Base-by-base conservation (phyloP, 2,797 vertebrate genomes). In the Arctocebus calabarensis region DNA sequence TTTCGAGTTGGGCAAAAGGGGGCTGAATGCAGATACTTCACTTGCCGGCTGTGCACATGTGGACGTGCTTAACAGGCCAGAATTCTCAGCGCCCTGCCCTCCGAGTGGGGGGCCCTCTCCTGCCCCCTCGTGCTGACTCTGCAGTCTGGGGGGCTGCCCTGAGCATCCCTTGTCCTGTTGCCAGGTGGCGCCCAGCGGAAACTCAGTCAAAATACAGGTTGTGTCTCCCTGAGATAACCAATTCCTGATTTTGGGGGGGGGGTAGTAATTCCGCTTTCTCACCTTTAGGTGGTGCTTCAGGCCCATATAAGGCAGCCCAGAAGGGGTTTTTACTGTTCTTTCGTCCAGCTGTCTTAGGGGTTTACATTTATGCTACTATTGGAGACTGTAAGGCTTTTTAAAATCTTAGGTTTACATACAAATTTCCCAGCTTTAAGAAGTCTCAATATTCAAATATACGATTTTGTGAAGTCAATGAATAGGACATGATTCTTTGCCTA, bases 341-440 rank as follows among this genome's bases (percentile, higher is more conserved):
- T 11, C 52, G 68, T n/a, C 48, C 13, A 13, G 5, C 13, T 5
- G 74, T 7, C 45, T 52, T 25, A 1, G 13, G 45, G 11, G 2
- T 40, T 34, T 59, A 57, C 70, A 48, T 55, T 61, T 45, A 5
- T 9, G 40, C 52, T 8, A 22, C 32, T 81, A 37, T 22, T 59
- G 23, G 9, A 73, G 89, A 45, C 87, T 32, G 59, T 1, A 48
- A 88, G 79, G 55, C 29, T 48, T 91, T 85, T 25, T 17, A 94
- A 91, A 79, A 77, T 74, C 77, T 59, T 19, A 70, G 57, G 71
- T 70, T 87, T 87, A 40, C 87, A 86, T 45, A 32, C 23, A 55
- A 19, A 91, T 88, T 71, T 91, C 75, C 62, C 57, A 7, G 27
- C 82, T 83, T 70, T 73, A 91, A 95, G 93, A 77, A 90, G 45